Evolutionary conservation across 2,888 invertebrate species (phyloP).

Genomic region (Venusia cambrica): DNA sequence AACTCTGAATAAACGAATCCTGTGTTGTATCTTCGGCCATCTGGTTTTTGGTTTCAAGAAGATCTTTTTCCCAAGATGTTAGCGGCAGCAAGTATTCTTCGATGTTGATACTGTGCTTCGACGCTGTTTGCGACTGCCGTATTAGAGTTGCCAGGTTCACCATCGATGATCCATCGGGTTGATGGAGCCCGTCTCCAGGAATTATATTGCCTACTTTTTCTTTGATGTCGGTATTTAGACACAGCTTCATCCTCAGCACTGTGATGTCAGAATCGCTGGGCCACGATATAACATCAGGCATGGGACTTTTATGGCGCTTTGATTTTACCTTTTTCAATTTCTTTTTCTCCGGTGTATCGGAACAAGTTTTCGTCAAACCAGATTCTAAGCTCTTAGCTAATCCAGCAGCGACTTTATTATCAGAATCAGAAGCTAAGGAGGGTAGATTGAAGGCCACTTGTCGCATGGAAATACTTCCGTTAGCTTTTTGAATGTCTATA

Average conservation of each 20-base stretch:
- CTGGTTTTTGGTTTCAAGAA: slow-evolving; percentile 32
- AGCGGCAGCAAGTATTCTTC: slow-evolving; percentile 78
- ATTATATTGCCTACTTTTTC: slow-evolving; percentile 66
- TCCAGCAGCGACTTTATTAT: slow-evolving; percentile 45
- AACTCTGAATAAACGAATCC: slow-evolving; percentile 18
- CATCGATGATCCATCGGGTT: slow-evolving; percentile 79
- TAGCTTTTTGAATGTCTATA: slow-evolving; percentile 68
- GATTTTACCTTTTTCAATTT: slow-evolving; percentile 45
- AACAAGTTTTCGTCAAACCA: slow-evolving; percentile 47
- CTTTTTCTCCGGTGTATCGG: slow-evolving; percentile 40
- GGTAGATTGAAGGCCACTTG: slow-evolving; percentile 64
- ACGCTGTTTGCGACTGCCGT: slow-evolving; percentile 56
- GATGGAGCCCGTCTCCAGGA: slow-evolving; percentile 80
- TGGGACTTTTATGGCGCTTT: slow-evolving; percentile 46
- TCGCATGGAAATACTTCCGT: slow-evolving; percentile 51
- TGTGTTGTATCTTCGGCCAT: slow-evolving; percentile 29
- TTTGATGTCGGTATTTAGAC: slow-evolving; percentile 56
- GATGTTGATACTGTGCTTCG: slow-evolving; percentile 55
- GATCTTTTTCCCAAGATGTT: slow-evolving; percentile 77
- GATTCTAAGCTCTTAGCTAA: slow-evolving; percentile 55
- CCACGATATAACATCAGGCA: slow-evolving; percentile 66
- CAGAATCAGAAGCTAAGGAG: slow-evolving; percentile 46
- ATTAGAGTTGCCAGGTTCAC: slow-evolving; percentile 81
- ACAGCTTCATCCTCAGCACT: slow-evolving; percentile 74
- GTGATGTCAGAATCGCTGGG: slow-evolving; percentile 83